A percentile compares a stretch with the other conserved stretches of the same genome.
Evolutionary conservation across 2,113 vertebrate species (phyloP).

Genomic region (Ammodramus savannarum): DNA sequence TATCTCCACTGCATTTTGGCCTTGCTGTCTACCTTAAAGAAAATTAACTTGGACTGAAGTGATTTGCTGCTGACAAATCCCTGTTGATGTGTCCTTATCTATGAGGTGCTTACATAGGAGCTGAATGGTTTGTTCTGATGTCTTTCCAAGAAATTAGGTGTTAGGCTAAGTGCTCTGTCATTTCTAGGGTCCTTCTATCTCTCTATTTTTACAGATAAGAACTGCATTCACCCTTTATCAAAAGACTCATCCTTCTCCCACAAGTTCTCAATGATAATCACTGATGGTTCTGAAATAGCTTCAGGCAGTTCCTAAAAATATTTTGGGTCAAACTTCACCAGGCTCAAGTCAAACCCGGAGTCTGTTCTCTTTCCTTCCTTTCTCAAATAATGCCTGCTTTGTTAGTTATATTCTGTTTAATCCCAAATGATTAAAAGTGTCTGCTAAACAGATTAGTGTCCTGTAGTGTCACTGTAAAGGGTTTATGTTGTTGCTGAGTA

Average conservation of each 20-base stretch:
- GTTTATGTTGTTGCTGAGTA: not conserved
- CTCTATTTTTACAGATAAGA: not conserved
- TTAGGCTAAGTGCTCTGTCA: not conserved
- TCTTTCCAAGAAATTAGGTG: not conserved
- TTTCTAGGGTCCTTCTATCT: not conserved
- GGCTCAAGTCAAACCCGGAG: not conserved
- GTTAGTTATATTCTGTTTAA: not conserved
- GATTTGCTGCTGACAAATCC: not conserved
- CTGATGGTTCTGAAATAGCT: not conserved
- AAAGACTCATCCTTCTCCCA: not conserved
- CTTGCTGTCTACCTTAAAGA: not conserved
- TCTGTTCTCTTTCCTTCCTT: not conserved
- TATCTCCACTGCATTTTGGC: not conserved
- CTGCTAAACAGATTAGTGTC: conserved; percentile 6
- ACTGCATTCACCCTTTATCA: not conserved
- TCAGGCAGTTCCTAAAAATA: not conserved
- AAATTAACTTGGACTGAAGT: not conserved
- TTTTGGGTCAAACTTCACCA: not conserved
- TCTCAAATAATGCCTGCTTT: not conserved
- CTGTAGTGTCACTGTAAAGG: not conserved
- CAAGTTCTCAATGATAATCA: not conserved
- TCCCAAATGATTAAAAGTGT: not conserved
- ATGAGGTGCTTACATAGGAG: not conserved
- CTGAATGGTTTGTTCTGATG: not conserved
- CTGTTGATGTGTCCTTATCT: conserved; percentile 1